Evolutionary conservation across 1,140 invertebrate species (phyloP).

Genomic region (Copidosoma floridanum): DNA sequence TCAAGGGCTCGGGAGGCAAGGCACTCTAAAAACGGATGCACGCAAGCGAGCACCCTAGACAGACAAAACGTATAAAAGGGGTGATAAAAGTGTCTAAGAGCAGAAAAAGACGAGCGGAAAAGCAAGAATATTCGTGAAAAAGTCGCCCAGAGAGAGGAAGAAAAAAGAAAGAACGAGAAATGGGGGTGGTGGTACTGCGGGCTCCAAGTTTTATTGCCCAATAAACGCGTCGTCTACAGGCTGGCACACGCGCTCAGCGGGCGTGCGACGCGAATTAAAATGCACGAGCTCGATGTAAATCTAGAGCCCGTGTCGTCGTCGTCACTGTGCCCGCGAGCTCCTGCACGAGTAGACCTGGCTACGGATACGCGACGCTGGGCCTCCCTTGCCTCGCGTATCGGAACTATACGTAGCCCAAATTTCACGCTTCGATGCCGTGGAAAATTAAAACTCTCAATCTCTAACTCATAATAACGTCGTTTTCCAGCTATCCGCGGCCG

Average conservation of each 20-base stretch:
- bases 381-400: no score
- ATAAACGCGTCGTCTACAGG: constrained; percentile 20
- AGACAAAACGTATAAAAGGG: neutral
- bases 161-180: no score
- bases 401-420: constrained; percentile 16
- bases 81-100: constrained; percentile 7
- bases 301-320: neutral
- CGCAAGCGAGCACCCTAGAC: no score
- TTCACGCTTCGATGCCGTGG: constrained; percentile 14
- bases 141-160: no score
- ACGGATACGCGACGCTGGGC: neutral
- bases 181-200: no score
- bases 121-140: neutral
- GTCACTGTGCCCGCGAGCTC: neutral
- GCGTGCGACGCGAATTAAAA: constrained; percentile 14
- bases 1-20: no score
- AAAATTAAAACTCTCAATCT: constrained; percentile 19
- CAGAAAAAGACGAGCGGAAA: neutral
- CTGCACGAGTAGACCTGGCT: neutral
- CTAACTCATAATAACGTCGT: neutral
- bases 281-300: constrained; percentile 17
- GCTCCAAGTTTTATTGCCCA: constrained; percentile 6
- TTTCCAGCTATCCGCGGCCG: no score
- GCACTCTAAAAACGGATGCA: no score
- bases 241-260: neutral